These are phyloP conservation scores for Icerya purchasi DNA, from an alignment of 2,888 invertebrate genomes.

Conservation along the genomic window DNA sequence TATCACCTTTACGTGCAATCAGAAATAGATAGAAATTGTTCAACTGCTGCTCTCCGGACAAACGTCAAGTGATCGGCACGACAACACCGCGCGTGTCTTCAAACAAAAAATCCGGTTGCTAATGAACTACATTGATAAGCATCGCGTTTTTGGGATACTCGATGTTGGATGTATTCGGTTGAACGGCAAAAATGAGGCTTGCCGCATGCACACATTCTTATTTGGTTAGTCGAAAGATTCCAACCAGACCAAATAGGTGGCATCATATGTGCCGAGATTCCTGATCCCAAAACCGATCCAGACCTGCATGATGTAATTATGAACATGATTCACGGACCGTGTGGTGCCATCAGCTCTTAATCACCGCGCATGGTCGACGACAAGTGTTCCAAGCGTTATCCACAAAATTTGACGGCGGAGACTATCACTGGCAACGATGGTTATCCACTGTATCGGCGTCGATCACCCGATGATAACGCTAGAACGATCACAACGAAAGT, in stretches of 20 bases:
- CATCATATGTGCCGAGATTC: slow-evolving; percentile 22
- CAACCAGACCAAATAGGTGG: slow-evolving; percentile 21
- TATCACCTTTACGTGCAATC: slow-evolving; percentile 21
- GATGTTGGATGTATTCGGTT: slow-evolving; percentile 20
- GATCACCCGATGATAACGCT: slow-evolving; percentile 19
- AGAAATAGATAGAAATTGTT: slow-evolving; percentile 20
- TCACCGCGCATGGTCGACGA: slow-evolving; percentile 20
- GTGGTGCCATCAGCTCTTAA: slow-evolving; percentile 16
- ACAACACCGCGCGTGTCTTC: slow-evolving; percentile 13
- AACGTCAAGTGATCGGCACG: slow-evolving; percentile 19
- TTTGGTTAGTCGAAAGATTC: slow-evolving; percentile 22
- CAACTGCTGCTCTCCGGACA: slow-evolving; percentile 14
- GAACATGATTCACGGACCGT: slow-evolving; percentile 24
- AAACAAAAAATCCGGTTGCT: slow-evolving; percentile 14
- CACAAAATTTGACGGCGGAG: slow-evolving; percentile 18
- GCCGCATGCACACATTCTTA: slow-evolving; percentile 21
- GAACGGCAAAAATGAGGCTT: slow-evolving; percentile 21
- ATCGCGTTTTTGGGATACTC: slow-evolving; percentile 14
- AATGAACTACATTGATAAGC: slow-evolving; percentile 12
- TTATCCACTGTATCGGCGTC: slow-evolving; percentile 21
- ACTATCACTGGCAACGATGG: slow-evolving; percentile 22
- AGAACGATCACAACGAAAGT: slow-evolving; percentile 18
- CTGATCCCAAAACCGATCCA: slow-evolving; percentile 19
- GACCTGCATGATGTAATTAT: slow-evolving; percentile 18
- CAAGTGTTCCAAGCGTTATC: slow-evolving; percentile 19